Conservation (phyloP, 2,113 vertebrate species). For the Mirza zaza region DNA sequence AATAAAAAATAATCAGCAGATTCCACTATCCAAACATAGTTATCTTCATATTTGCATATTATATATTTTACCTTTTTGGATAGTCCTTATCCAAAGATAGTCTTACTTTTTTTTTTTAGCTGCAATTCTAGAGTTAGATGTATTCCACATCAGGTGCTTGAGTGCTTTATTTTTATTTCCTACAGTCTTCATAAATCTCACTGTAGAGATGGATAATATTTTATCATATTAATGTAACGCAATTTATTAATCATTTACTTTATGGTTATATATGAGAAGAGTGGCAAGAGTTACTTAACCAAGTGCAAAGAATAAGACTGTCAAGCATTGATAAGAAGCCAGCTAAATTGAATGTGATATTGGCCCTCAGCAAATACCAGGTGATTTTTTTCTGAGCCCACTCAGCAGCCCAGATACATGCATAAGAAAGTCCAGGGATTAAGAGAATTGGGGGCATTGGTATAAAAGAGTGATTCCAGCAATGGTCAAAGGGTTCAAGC, state of each 20-base stretch:
- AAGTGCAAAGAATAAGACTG: background rate
- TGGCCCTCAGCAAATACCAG: background rate
- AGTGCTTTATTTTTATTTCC: background rate
- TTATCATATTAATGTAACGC: background rate
- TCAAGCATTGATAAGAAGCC: background rate
- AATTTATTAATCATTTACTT: background rate
- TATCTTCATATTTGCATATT: background rate
- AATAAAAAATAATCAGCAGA: slow-evolving; percentile 40
- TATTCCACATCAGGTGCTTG: background rate
- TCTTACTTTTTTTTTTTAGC: background rate
- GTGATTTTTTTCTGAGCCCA: background rate
- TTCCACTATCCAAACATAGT: background rate
- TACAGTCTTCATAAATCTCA: background rate
- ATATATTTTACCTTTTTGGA: background rate
- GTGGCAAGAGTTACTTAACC: background rate
- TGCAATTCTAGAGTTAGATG: background rate
- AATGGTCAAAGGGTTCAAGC: background rate
- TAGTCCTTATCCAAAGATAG: background rate
- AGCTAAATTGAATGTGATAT: background rate
- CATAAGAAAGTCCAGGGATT: background rate
- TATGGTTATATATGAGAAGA: background rate
- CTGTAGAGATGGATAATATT: background rate
- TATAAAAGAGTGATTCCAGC: background rate
- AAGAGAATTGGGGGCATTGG: background rate
- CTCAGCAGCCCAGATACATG: background rate